Conservation (phyloP, 2,113 vertebrate genomes). For the Phaetusa simplex region DNA sequence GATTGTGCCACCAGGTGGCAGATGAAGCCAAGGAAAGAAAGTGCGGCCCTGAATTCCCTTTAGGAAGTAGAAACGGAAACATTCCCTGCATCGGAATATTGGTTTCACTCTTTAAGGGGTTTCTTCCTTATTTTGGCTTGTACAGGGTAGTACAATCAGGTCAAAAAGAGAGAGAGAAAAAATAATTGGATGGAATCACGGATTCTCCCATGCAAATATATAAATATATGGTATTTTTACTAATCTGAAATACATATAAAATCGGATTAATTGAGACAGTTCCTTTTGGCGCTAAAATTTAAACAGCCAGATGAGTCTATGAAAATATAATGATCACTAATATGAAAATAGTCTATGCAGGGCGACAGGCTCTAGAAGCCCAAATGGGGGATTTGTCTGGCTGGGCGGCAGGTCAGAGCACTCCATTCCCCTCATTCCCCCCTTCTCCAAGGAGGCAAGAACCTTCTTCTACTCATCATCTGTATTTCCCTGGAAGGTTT, state of each 20-base stretch:
- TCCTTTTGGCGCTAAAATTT: neutral
- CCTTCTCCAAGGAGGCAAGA: neutral
- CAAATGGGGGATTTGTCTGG: neutral
- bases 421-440: neutral
- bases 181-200: neutral
- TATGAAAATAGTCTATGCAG: neutral
- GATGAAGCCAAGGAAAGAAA: neutral
- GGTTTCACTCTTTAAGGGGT: neutral
- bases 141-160: no score
- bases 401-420: neutral
- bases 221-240: neutral
- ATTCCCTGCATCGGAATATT: neutral
- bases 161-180: neutral
- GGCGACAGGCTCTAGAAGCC: neutral
- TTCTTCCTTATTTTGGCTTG: neutral
- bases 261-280: neutral
- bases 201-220: neutral
- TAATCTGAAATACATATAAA: neutral
- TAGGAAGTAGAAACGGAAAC: fast-evolving
- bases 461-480: neutral
- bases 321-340: neutral
- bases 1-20: conserved; percentile 37
- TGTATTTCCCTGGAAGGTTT: neutral
- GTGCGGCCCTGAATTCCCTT: fast-evolving
- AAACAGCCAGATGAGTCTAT: neutral